phyloP scores from a whole-genome alignment of 2,113 vertebrate species.

The Lepus americanus region DNA sequence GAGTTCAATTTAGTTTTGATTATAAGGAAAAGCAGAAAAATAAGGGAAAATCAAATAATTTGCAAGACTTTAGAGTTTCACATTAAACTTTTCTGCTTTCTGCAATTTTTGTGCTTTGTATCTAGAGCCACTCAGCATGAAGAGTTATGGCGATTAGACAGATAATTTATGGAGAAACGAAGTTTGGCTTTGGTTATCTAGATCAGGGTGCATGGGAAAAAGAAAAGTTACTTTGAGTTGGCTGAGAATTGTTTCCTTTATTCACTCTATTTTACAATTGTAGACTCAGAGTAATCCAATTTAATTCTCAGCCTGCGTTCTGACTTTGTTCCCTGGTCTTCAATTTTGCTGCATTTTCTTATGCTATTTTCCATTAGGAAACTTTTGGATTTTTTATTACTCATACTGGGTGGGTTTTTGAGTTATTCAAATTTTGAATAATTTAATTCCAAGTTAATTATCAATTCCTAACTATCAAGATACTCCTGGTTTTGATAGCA shows the following conservation, averaged over 20 bases:
- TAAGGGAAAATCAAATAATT: conserved; percentile 32
- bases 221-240: conserved; percentile 7
- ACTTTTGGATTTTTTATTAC: conserved; percentile 8
- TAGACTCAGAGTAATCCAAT: background rate
- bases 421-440: background rate
- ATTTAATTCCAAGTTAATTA: conserved; percentile 19
- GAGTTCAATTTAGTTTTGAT: conserved; percentile 31
- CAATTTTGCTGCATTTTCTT: conserved; percentile 2
- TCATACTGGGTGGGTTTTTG: background rate
- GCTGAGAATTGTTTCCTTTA: background rate
- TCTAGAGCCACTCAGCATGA: background rate
- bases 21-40: conserved; percentile 23
- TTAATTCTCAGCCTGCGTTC: conserved; percentile 43
- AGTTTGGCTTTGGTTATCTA: conserved; percentile 48
- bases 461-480: background rate
- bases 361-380: background rate
- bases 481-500: background rate
- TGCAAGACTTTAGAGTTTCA: background rate
- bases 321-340: background rate
- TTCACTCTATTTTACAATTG: background rate
- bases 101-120: conserved; percentile 21
- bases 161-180: conserved; percentile 48
- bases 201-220: conserved; percentile 7
- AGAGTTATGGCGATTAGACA: background rate
- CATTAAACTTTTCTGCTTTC: conserved; percentile 46